These are phyloP conservation scores for Chrysemys picta DNA, from an alignment of 2,113 vertebrate genomes.

Conservation along the genomic window DNA sequence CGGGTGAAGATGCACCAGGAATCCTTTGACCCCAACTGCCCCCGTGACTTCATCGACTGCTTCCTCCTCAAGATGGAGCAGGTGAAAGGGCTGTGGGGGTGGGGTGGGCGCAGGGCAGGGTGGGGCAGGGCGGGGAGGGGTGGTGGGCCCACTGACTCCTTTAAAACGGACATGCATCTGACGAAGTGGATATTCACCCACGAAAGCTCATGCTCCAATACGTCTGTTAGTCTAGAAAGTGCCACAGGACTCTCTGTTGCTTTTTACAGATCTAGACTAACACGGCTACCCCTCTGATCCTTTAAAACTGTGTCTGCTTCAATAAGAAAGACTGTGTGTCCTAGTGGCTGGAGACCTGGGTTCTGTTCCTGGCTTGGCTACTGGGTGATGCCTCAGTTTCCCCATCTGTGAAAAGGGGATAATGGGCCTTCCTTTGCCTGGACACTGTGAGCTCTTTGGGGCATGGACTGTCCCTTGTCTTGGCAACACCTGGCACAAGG, in stretches of 20 bases:
- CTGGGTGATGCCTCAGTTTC: neutral
- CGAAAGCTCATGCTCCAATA: no score
- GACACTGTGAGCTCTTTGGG: neutral
- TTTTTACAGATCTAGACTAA: no score
- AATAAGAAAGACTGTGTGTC: neutral
- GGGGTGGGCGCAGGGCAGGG: neutral
- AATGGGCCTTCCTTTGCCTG: neutral
- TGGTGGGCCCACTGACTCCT: neutral
- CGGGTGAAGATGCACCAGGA: neutral
- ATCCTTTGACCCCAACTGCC: neutral
- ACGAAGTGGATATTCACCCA: no score
- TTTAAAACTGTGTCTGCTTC: neutral
- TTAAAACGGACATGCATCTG: neutral
- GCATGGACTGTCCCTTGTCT: neutral
- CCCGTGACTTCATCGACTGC: neutral
- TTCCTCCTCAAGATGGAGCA: neutral
- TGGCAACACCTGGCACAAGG: neutral
- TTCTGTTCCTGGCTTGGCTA: neutral
- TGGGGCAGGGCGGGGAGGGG: no score
- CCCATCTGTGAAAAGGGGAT: neutral
- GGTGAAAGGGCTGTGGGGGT: neutral
- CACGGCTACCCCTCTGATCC: neutral
- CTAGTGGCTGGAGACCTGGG: neutral
- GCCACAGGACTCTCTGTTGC: no score
- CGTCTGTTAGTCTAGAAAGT: no score